These are phyloP conservation scores for Oscheius onirici DNA, from an alignment of 2,888 invertebrate species.

Conservation along the genomic window DNA sequence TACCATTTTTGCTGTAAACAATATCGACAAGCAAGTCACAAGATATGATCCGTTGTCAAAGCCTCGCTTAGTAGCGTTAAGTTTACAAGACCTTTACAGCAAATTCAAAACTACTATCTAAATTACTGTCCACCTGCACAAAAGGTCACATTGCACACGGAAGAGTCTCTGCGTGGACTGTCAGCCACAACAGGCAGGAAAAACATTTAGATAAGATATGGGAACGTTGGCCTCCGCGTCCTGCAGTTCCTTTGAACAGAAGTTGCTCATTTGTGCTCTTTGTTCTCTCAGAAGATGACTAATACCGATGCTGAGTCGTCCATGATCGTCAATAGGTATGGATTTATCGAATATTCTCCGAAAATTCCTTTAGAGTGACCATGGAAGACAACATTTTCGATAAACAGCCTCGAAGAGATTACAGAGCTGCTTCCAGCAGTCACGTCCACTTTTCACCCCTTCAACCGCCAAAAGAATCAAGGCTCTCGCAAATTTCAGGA, in stretches of 20 bases:
- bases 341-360: too few relatives aligned
- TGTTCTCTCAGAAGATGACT: background rate
- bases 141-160: too few relatives aligned
- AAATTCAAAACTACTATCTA: too few relatives aligned
- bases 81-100: too few relatives aligned
- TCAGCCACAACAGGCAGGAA: conserved; percentile 11
- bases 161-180: too few relatives aligned
- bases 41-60: too few relatives aligned
- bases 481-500: conserved; percentile 13
- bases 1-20: too few relatives aligned
- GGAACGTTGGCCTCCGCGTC: conserved; percentile 9
- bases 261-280: background rate
- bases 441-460: conserved; percentile 10
- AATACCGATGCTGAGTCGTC: conserved; percentile 21
- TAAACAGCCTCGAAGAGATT: conserved; percentile 32
- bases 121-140: too few relatives aligned
- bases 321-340: conserved; percentile 7
- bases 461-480: conserved; percentile 19
- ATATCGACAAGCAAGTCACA: too few relatives aligned
- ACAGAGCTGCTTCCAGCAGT: conserved; percentile 24
- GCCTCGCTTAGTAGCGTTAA: too few relatives aligned
- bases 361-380: conserved; percentile 40
- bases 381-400: conserved; percentile 55
- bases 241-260: too few relatives aligned
- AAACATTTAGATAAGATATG: conserved; percentile 19